Percentiles rank a stretch among this genome's conserved stretches.
These are phyloP conservation scores for Monochamus alternatus DNA, from an alignment of 2,888 invertebrate species.

Conservation along the genomic window DNA sequence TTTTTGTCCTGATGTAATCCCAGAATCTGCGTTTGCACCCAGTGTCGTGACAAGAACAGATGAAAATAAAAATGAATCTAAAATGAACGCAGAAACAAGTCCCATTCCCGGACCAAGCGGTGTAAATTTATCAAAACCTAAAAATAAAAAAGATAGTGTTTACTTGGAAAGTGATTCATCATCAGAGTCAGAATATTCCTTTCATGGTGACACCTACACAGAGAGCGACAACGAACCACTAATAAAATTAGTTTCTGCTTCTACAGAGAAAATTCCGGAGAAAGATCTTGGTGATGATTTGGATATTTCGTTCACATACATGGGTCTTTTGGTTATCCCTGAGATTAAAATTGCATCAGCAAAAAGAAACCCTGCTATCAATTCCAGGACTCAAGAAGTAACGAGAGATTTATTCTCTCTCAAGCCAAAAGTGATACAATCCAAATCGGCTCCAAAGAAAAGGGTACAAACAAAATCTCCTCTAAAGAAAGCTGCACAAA, in stretches of 20 bases:
- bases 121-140: background rate
- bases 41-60: background rate
- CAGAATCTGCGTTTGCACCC: slow-evolving; percentile 34
- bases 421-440: background rate
- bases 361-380: slow-evolving; percentile 23
- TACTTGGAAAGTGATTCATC: background rate
- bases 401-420: slow-evolving; percentile 27
- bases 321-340: slow-evolving; percentile 11
- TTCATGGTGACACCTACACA: background rate
- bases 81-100: background rate
- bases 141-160: slow-evolving; percentile 1
- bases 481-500: no score
- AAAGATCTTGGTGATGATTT: no score
- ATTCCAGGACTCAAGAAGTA: slow-evolving; percentile 23
- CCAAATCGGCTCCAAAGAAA: background rate
- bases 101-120: background rate
- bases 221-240: background rate
- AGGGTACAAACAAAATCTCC: background rate
- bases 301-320: background rate
- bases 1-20: slow-evolving; percentile 15
- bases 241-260: background rate
- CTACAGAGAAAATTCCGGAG: background rate
- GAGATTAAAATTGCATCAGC: slow-evolving; percentile 8
- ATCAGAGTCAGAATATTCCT: background rate
- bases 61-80: background rate